Conservation (phyloP, 2,113 vertebrate species). For the Mixornis gularis region DNA sequence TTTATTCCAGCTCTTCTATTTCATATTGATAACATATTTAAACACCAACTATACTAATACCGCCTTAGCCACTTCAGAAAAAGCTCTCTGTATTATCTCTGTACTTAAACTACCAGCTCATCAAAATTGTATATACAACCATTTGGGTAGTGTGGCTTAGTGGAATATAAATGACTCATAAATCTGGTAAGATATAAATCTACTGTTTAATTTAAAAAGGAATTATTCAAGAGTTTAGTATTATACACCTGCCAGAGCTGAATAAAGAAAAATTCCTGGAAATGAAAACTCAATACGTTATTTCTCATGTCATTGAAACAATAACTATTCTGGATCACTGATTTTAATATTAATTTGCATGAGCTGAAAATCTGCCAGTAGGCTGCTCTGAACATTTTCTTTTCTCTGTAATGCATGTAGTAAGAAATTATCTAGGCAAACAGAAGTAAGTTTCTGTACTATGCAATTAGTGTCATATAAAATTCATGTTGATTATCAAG, state of each 20-base stretch:
- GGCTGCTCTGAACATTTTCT: background rate
- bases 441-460: background rate
- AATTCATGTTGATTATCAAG: background rate
- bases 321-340: background rate
- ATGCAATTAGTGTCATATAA: background rate
- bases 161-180: slow-evolving; percentile 51
- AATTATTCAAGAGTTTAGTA: slow-evolving; percentile 33
- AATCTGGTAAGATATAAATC: slow-evolving; percentile 17
- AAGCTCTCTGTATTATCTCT: slow-evolving; percentile 12
- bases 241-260: background rate
- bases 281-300: background rate
- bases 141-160: slow-evolving; percentile 18
- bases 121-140: slow-evolving; percentile 39
- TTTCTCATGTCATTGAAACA: background rate
- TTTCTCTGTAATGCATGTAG: background rate
- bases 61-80: slow-evolving; percentile 11
- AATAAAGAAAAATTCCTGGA: slow-evolving; percentile 16
- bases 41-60: slow-evolving; percentile 15
- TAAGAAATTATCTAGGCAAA: background rate
- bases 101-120: slow-evolving; percentile 42
- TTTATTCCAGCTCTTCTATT: slow-evolving; percentile 20
- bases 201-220: slow-evolving; percentile 39
- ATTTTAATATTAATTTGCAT: background rate
- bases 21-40: slow-evolving; percentile 12
- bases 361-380: background rate